A percentile compares a stretch with the other conserved stretches of the same genome.
phyloP scores from a whole-genome alignment of 92 coral and sea anemone species.

The Isaurus tuberculatus region DNA sequence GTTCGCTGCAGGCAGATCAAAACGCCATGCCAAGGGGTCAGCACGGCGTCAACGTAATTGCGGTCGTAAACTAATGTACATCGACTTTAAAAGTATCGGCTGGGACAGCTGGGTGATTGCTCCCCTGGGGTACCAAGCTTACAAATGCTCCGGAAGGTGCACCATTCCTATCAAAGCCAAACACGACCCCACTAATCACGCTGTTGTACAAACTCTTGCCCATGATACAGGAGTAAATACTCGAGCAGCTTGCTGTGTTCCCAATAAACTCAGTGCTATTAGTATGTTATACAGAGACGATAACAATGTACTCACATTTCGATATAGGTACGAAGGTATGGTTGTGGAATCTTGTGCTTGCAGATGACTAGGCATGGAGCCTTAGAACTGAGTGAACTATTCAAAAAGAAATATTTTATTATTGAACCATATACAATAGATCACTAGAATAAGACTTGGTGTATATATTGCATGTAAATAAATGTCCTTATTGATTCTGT shows the following conservation, averaged over 20 bases:
- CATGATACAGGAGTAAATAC: constrained; percentile 68
- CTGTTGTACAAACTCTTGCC: constrained; percentile 90
- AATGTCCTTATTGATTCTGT: no score
- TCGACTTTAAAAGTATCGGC: constrained; percentile 82
- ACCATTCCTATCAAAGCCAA: constrained; percentile 83
- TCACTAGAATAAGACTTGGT: no score
- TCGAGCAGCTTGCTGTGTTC: constrained; percentile 91
- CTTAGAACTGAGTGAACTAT: no score
- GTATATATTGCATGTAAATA: no score
- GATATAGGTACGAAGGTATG: constrained; percentile 90
- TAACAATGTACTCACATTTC: constrained; percentile 65
- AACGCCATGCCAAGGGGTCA: constrained; percentile 47
- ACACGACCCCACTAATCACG: constrained; percentile 92
- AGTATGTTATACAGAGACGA: constrained; percentile 84
- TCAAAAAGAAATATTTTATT: no score
- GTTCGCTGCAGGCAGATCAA: constrained; percentile 32
- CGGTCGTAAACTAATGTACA: constrained; percentile 72
- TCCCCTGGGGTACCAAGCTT: constrained; percentile 92
- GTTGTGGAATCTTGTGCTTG: constrained; percentile 95
- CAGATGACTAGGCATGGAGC: constrained; percentile 21
- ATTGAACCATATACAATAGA: no score
- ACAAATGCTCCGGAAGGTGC: constrained; percentile 85
- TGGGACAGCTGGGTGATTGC: constrained; percentile 96
- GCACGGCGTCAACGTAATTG: constrained; percentile 72
- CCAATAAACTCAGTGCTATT: constrained; percentile 87